Base-by-base conservation (phyloP, 1,140 invertebrate genomes). In the Hesperophylax magnus region DNA sequence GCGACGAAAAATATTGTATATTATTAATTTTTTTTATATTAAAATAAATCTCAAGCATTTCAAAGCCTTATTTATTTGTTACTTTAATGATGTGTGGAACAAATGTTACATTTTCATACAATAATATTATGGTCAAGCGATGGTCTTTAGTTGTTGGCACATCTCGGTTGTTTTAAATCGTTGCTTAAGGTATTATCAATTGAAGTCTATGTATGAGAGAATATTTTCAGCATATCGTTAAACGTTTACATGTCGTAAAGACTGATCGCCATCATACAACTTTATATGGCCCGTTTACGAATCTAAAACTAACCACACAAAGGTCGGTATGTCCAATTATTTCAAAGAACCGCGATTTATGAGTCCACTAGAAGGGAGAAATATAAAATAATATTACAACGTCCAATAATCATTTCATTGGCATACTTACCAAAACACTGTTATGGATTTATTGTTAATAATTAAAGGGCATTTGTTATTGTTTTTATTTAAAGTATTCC, bases 201-300 rank as follows among this genome's bases (percentile, higher is more conserved):
- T 58, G 20, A n/a, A 58, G 47, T 71, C 6, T 47, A 71, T 22
- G 67, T 52, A 52, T 71, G 39, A 11, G 63, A 39, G 67, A 65
- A 65, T 22, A 71, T 71, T n/a, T n/a, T 71, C 39, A 14, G 54
- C 71, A 20, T 78, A 78, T 78, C 60, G 60, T 81, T 67, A 81
- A 81, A 67, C 79, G 79, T 67, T 81, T 81, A 81, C 79, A 65
- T 54, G 74, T 69, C 54, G 72, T 81, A 81, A 81, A 81, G 39
- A 24, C 69, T 58, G 27, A 80, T 63, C 78, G 60, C 71, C 18
- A 76, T 76, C 76, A 53, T 71, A 75, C 20, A 24, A 47, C 47
- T 75, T 79, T 79, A 31, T 79, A 79, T 79, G 31, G 47, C 22
- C n/a, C 69, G 22, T 52, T 79, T 71, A 79, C 53, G 63, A 58